Evolutionary conservation across 2,113 vertebrate species (phyloP).

Genomic region (Ondatra zibethicus): DNA sequence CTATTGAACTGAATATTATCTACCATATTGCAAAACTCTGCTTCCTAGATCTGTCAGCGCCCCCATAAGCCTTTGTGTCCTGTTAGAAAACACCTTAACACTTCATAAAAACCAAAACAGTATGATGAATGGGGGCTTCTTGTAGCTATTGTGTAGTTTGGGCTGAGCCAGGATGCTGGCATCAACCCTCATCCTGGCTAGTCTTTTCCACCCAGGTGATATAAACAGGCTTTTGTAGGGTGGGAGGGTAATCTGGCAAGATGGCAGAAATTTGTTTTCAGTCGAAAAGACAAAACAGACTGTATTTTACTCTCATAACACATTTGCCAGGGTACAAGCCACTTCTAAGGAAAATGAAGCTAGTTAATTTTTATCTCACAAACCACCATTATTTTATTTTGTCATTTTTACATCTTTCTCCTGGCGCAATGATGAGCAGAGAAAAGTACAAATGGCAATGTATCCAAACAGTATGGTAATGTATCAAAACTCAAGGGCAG

Average conservation of each 20-base stretch:
- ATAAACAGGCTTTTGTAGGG: neutral
- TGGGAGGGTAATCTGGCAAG: neutral
- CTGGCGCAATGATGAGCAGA: neutral
- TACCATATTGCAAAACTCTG: slow-evolving; percentile 1
- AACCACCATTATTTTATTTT: neutral
- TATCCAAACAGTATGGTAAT: neutral
- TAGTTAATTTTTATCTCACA: neutral
- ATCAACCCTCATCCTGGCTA: neutral
- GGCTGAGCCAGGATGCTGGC: neutral
- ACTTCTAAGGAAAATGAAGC: neutral
- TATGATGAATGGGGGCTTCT: neutral
- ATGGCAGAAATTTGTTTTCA: neutral
- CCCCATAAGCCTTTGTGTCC: slow-evolving; percentile 39
- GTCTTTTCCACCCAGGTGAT: neutral
- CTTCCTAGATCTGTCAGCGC: slow-evolving; percentile 5
- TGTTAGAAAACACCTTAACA: slow-evolving; percentile 43
- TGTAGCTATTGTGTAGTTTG: neutral
- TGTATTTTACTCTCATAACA: neutral
- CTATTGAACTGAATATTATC: neutral
- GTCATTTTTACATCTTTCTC: slow-evolving; percentile 23
- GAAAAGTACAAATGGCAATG: neutral
- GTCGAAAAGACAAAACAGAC: neutral
- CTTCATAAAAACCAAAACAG: neutral
- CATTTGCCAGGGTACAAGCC: neutral
- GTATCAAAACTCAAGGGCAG: neutral